Evolutionary conservation across 2,113 vertebrate genomes (phyloP).

Genomic region (Entomyzon cyanotis): DNA sequence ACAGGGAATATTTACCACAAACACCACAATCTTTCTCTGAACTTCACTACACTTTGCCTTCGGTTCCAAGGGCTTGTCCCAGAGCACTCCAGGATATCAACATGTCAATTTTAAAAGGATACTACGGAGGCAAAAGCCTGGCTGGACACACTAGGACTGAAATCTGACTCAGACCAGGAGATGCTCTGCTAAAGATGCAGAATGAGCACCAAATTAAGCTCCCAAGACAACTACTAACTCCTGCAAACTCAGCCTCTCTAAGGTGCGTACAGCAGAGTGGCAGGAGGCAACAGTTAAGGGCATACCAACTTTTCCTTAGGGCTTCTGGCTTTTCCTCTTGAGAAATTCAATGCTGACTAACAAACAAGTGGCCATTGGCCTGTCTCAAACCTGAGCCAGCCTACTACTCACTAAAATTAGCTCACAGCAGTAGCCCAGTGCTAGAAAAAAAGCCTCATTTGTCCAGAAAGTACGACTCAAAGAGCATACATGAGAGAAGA

Average conservation of each 20-base stretch:
- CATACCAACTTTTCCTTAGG: neutral
- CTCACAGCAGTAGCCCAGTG: neutral
- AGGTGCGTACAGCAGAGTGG: neutral
- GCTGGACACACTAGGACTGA: neutral
- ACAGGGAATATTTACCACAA: neutral
- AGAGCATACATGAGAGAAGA: neutral
- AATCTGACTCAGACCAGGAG: neutral
- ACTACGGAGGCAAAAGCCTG: neutral
- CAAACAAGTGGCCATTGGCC: neutral
- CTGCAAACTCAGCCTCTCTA: neutral
- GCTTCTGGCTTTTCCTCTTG: neutral
- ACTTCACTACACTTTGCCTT: rapidly evolving
- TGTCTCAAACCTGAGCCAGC: neutral
- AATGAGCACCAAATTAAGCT: neutral
- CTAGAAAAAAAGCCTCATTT: neutral
- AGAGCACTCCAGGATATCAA: neutral
- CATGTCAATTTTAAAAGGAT: neutral
- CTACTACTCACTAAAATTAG: neutral
- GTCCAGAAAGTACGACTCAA: neutral
- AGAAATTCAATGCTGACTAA: neutral
- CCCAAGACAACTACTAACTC: neutral
- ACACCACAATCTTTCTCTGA: neutral
- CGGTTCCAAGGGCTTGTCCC: neutral
- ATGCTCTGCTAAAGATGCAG: neutral
- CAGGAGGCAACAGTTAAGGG: neutral